Conservation (phyloP, 2,888 invertebrate species). For the Herminia tarsipennalis region DNA sequence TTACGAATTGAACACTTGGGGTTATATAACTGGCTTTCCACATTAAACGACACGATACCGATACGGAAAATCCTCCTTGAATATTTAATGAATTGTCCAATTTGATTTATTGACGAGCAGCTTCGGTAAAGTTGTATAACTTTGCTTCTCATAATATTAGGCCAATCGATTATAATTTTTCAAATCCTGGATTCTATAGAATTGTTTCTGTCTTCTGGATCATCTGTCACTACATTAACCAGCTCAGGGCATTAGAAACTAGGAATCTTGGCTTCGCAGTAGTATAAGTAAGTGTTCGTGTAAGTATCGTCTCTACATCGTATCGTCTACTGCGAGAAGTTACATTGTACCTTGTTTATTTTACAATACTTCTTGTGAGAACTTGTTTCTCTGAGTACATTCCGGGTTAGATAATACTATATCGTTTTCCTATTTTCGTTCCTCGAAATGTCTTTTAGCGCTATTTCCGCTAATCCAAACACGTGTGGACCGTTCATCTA, state of each 20-base stretch:
- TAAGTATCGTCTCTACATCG: neutral
- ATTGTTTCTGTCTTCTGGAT: too few relatives aligned
- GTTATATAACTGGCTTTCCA: slow-evolving; percentile 10
- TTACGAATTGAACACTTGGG: slow-evolving; percentile 4
- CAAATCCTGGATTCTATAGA: too few relatives aligned
- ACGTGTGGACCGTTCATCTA: slow-evolving; percentile 17
- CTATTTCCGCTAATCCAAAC: slow-evolving; percentile 20
- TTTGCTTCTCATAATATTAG: too few relatives aligned
- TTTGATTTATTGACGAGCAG: too few relatives aligned
- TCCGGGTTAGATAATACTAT: slow-evolving; percentile 32
- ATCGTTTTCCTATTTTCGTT: slow-evolving; percentile 2
- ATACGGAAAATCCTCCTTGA: too few relatives aligned
- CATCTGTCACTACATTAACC: too few relatives aligned
- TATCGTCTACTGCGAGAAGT: neutral
- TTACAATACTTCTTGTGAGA: slow-evolving; percentile 43
- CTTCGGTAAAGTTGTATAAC: too few relatives aligned
- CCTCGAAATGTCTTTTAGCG: slow-evolving; percentile 18
- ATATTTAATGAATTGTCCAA: too few relatives aligned
- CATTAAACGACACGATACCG: slow-evolving; percentile 1
- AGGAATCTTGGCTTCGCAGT: too few relatives aligned
- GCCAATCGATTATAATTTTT: too few relatives aligned
- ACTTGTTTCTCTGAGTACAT: slow-evolving; percentile 36
- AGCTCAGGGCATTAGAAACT: too few relatives aligned
- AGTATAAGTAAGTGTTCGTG: too few relatives aligned
- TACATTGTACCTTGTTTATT: slow-evolving; percentile 7